phyloP scores from a whole-genome alignment of 2,113 vertebrate genomes.

The human (Homo sapiens) region GRCh38 chr1:60909001-60909500 shows the following conservation, averaged over 20 bases:
- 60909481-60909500: not conserved
- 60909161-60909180: not conserved
- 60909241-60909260: too few relatives aligned
- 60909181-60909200: not conserved
- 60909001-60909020: not conserved
- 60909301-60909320: not conserved
- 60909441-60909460: not conserved
- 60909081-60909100: not conserved
- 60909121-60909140: not conserved
- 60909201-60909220: not conserved
- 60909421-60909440: not conserved
- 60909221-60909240: not conserved
- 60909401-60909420: not conserved
- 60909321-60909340: not conserved
- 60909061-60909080: rapidly evolving
- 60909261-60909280: not conserved
- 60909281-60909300: not conserved
- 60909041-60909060: rapidly evolving
- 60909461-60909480: not conserved
- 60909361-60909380: not conserved
- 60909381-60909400: not conserved
- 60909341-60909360: too few relatives aligned
- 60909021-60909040: not conserved
- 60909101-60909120: rapidly evolving
- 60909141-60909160: not conserved